Evolutionary conservation across 2,797 vertebrate species (phyloP), one percentile per base, ranked within the genome.

Genomic region (Bradypus variegatus): DNA sequence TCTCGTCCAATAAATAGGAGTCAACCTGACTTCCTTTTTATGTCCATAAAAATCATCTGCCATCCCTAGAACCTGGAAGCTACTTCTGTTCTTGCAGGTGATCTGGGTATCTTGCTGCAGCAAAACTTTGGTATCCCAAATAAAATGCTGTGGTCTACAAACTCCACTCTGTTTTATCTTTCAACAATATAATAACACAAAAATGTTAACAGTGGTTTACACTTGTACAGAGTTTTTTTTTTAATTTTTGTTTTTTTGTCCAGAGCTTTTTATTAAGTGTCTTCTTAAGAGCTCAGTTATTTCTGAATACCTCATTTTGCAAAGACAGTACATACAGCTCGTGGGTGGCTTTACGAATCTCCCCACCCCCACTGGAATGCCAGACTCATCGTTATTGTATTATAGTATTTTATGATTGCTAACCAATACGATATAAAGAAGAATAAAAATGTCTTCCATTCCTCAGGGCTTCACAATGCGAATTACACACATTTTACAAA

Each of bases 251-350:
- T 36, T 9, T 27, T 5, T 53, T 45, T 75, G 5, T 50, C 31
- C 14, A 58, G 58, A 58, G 64, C 33, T 83, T 83, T 82, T 64
- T 45, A 50, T 50, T 62, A 64, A 64, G 41, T 19, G 48, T 78
- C 75, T 78, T 38, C 80, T 75, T 60, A 36, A 81, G 69, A 93
- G 72, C 58, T 29, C 55, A 29, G 25, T 75, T 70, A 72, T 79
- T 77, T 80, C n/a, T 67, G 55, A 67, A 91, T 19, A 80, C 79
- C 25, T 82, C 69, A 85, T 78, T 91, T 90, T 86, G 60, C 53
- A 72, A 60, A 73, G 23, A 36, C 38, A 84, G 33, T 45, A 64
- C 18, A 58, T 69, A 31, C 8, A 76, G 69, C 29, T 76, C 45
- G 13, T 75, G 48, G 27, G 2, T 62, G 38, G 85, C 41, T 19